phyloP scores from a whole-genome alignment of 2,888 invertebrate species.

The Drosophila histrio region DNA sequence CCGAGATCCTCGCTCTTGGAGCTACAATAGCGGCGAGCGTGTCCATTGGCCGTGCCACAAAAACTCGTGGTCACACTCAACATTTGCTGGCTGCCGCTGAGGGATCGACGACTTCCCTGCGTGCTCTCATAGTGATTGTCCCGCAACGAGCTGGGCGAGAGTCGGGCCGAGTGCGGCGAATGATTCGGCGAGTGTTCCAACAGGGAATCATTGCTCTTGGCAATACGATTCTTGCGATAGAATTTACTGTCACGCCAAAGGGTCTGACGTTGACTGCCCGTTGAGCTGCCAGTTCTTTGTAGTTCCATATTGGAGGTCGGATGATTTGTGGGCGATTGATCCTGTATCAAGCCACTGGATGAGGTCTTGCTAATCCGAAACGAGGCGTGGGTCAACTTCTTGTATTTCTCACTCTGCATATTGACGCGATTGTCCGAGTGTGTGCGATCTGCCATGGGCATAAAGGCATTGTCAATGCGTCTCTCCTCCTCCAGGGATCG shows the following conservation, averaged over 20 bases:
- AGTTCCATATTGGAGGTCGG: conserved; percentile 65
- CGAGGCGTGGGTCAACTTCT: conserved; percentile 83
- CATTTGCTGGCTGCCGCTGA: conserved; percentile 68
- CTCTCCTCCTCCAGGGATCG: conserved; percentile 84
- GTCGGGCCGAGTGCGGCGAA: conserved; percentile 73
- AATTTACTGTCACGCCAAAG: conserved; percentile 84
- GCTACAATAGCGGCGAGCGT: conserved; percentile 77
- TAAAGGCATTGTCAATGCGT: conserved; percentile 84
- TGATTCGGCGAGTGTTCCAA: conserved; percentile 82
- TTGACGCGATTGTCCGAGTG: conserved; percentile 83
- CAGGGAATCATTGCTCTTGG: conserved; percentile 84
- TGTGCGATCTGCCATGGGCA: conserved; percentile 83
- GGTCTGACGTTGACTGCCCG: conserved; percentile 77
- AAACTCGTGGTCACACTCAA: conserved; percentile 78
- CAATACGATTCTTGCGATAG: conserved; percentile 84
- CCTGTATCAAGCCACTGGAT: conserved; percentile 65
- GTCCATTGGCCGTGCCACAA: conserved; percentile 67
- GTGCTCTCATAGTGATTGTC: conserved; percentile 82
- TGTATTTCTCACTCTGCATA: conserved; percentile 83
- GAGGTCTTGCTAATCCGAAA: conserved; percentile 83
- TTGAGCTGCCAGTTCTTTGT: conserved; percentile 73
- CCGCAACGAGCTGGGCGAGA: conserved; percentile 80
- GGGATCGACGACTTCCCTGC: conserved; percentile 70
- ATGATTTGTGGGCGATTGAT: conserved; percentile 60
- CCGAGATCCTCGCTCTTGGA: conserved; percentile 82